Evolutionary conservation across 2,888 invertebrate species (phyloP).

Genomic region (Oxytorus armatus): DNA sequence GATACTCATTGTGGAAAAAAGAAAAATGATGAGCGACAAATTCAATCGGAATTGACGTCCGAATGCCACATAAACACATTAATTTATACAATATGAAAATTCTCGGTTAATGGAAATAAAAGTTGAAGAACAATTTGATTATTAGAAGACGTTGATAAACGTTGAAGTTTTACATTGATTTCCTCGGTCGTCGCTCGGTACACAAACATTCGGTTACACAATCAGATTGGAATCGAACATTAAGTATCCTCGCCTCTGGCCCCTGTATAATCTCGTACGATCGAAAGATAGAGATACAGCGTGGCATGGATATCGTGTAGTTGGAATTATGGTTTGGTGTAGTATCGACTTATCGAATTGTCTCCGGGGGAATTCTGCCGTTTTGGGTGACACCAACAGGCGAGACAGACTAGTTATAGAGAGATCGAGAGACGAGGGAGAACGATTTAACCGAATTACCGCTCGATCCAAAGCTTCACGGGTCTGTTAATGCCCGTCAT

Average conservation of each 20-base stretch:
- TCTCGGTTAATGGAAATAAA: no score
- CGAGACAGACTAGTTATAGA: slow-evolving; percentile 44
- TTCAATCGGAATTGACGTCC: background rate
- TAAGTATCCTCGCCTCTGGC: slow-evolving; percentile 9
- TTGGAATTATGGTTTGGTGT: slow-evolving; percentile 25
- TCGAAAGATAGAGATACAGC: slow-evolving; percentile 1
- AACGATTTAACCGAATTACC: slow-evolving; percentile 80
- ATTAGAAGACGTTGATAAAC: background rate
- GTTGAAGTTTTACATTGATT: slow-evolving; percentile 17
- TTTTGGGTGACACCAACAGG: slow-evolving; percentile 54
- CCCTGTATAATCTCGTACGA: background rate
- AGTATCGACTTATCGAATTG: slow-evolving; percentile 59
- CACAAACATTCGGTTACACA: slow-evolving; percentile 8
- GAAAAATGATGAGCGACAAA: background rate
- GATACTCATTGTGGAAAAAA: background rate
- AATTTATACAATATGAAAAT: slow-evolving; percentile 10
- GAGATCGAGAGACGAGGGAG: slow-evolving; percentile 60
- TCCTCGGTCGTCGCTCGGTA: background rate
- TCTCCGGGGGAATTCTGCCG: slow-evolving; percentile 45
- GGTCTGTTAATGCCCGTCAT: slow-evolving; percentile 36
- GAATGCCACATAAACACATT: slow-evolving; percentile 1
- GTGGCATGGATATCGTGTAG: slow-evolving; percentile 39
- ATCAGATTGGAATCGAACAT: slow-evolving; percentile 18
- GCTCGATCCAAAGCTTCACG: slow-evolving; percentile 77
- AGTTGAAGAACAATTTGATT: no score